These are phyloP conservation scores for Rhadinocentrus ornatus DNA, from an alignment of 2,797 vertebrate species.

Conservation along the genomic window DNA sequence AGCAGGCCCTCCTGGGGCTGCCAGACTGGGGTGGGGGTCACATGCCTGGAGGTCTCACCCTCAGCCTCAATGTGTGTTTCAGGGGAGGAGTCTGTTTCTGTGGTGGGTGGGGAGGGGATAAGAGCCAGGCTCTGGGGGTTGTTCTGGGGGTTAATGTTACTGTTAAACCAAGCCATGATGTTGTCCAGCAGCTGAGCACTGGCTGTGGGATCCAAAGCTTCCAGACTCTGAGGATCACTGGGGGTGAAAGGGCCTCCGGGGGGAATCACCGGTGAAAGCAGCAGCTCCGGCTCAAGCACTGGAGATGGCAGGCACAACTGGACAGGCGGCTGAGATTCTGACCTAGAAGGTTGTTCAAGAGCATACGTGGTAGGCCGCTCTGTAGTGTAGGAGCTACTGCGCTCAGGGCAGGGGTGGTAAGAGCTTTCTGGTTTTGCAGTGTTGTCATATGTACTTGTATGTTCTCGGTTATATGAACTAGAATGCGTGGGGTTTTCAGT, in stretches of 20 bases:
- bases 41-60: slow-evolving; percentile 53
- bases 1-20: slow-evolving; percentile 77
- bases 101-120: slow-evolving; percentile 81
- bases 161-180: slow-evolving; percentile 99
- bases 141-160: slow-evolving; percentile 98
- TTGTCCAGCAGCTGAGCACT: slow-evolving; percentile 97
- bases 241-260: slow-evolving; percentile 84
- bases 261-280: slow-evolving; percentile 80
- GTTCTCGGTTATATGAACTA: slow-evolving; percentile 44
- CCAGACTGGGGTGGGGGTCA: slow-evolving; percentile 46
- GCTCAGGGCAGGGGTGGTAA: slow-evolving; percentile 57
- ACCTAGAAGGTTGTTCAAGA: slow-evolving; percentile 37
- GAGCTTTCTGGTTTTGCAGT: slow-evolving; percentile 51
- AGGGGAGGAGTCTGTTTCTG: slow-evolving; percentile 75
- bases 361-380: slow-evolving; percentile 51
- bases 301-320: slow-evolving; percentile 80
- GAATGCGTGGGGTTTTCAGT: slow-evolving; percentile 35
- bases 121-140: slow-evolving; percentile 92
- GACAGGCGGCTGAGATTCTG: slow-evolving; percentile 56
- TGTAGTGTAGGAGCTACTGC: slow-evolving; percentile 56
- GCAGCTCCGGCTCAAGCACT: slow-evolving; percentile 71
- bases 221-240: slow-evolving; percentile 86
- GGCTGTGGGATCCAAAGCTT: slow-evolving; percentile 88
- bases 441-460: slow-evolving; percentile 32
- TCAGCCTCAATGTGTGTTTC: slow-evolving; percentile 70